Base-by-base conservation (phyloP, 2,888 invertebrate genomes). In the Drosophila nr. fundita region DNA sequence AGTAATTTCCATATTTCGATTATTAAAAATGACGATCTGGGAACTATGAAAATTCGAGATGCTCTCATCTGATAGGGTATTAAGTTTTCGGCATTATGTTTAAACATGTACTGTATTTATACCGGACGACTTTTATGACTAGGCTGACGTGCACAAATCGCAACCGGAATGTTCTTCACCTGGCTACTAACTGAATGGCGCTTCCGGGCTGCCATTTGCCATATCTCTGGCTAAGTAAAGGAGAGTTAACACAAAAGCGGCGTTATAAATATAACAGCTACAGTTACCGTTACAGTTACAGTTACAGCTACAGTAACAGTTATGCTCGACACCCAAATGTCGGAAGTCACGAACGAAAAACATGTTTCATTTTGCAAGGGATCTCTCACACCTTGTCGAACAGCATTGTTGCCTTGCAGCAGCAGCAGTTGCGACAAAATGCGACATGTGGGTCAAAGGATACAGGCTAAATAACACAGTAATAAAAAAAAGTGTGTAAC, bases 331-430 rank as follows among this genome's bases (percentile, higher is more conserved):
- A 11, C 42, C 38, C 29, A 50, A 76, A 52, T 65, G 82, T 65
- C 76, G 74, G 79, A 83, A 83, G 76, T 83, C 76, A 78, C 82
- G 83, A 67, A 57, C 11, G n/a, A 50, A 75, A 67, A 66, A 62
- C 61, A 65, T 48, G 64, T 60, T 68, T 48, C 38, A 54, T 58
- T 64, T 58, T 70, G 48, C 57, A 42, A 50, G 58, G 49, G 48
- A n/a, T 32, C 21, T 11, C 29, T 11, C 24, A 29, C 18, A 21
- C n/a, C 18, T 5, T n/a, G 21, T 24, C 29, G 8, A 54, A 69
- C 67, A 66, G 76, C 57, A 55, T 15, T 48, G 34, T 7, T 48
- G 50, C 34, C n/a, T 21, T n/a, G 50, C 29, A 50, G 40, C 58
- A 50, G 40, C 58, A 45, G 45, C 55, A 67, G 62, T 68, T 74